phyloP scores from a whole-genome alignment of 2,797 vertebrate species.

The Vireo griseus region DNA sequence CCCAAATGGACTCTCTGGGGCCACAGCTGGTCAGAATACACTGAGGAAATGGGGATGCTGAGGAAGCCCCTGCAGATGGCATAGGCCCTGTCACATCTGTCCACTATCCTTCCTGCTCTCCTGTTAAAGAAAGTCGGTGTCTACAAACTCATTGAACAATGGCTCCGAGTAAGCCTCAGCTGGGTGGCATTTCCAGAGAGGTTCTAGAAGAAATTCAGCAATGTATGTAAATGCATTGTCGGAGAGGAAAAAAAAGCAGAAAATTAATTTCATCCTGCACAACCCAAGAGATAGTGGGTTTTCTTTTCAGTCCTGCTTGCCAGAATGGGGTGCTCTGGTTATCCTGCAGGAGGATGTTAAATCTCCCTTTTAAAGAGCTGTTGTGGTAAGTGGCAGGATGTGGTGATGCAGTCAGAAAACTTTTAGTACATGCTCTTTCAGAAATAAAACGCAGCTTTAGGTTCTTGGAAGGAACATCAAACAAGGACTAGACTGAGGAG shows the following conservation, averaged over 20 bases:
- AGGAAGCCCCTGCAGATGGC: neutral
- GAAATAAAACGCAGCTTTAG: neutral
- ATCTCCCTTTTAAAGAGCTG: neutral
- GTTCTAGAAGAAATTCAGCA: neutral
- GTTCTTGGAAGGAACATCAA: neutral
- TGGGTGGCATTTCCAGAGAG: neutral
- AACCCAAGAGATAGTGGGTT: neutral
- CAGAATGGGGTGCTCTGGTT: neutral
- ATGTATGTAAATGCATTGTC: neutral
- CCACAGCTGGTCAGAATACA: neutral
- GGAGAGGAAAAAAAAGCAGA: neutral
- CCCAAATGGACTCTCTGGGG: neutral
- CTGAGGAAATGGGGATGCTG: fast-evolving
- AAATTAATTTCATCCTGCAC: neutral
- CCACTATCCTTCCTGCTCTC: neutral
- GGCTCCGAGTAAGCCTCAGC: neutral
- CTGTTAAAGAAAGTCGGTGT: neutral
- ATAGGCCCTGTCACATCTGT: neutral
- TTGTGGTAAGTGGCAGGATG: neutral
- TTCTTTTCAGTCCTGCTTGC: neutral
- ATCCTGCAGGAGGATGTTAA: neutral
- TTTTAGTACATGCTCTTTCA: neutral
- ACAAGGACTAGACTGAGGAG: neutral
- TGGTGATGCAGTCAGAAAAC: neutral
- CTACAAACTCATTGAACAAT: neutral